A percentile compares a stretch with the other conserved stretches of the same genome.
Evolutionary conservation across 2,113 vertebrate genomes (phyloP).

Genomic region (Amphilophus citrinellus): DNA sequence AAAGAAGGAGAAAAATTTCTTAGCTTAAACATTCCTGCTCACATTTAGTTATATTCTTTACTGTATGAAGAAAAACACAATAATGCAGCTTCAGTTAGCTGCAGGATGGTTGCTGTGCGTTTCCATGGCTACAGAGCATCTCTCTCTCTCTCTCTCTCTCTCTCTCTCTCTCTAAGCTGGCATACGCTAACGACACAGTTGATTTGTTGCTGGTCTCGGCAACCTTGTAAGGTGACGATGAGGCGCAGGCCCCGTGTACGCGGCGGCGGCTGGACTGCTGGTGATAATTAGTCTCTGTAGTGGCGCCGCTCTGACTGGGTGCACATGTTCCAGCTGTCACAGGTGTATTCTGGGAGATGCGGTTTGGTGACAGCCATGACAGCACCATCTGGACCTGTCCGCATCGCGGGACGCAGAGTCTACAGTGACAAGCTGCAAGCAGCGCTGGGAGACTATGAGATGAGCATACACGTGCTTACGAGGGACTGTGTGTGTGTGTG

Average conservation of each 20-base stretch:
- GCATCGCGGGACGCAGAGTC: constrained; percentile 61
- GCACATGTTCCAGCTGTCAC: constrained; percentile 84
- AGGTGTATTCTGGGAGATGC: constrained; percentile 84
- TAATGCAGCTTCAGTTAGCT: not conserved
- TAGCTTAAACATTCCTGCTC: not conserved
- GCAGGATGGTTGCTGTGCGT: not conserved
- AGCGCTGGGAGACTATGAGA: constrained; percentile 43
- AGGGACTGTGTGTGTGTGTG: not conserved
- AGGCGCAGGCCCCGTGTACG: constrained; percentile 47
- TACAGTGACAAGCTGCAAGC: constrained; percentile 66
- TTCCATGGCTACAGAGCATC: constrained; percentile 38
- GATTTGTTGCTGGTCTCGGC: constrained; percentile 58
- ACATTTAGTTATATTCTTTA: not conserved
- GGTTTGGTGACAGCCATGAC: constrained; percentile 81
- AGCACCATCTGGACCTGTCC: constrained; percentile 83
- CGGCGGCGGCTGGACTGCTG: constrained; percentile 62
- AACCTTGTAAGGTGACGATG: constrained; percentile 69
- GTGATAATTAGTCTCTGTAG: constrained; percentile 84
- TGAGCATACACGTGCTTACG: not conserved
- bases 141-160: not conserved
- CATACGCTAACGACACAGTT: constrained; percentile 47
- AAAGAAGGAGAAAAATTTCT: not conserved
- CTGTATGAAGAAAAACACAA: not conserved
- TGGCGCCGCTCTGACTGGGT: constrained; percentile 74
- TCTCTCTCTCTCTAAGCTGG: not conserved